Conservation (phyloP, 2,888 invertebrate genomes). For the Drosophila atripex region DNA sequence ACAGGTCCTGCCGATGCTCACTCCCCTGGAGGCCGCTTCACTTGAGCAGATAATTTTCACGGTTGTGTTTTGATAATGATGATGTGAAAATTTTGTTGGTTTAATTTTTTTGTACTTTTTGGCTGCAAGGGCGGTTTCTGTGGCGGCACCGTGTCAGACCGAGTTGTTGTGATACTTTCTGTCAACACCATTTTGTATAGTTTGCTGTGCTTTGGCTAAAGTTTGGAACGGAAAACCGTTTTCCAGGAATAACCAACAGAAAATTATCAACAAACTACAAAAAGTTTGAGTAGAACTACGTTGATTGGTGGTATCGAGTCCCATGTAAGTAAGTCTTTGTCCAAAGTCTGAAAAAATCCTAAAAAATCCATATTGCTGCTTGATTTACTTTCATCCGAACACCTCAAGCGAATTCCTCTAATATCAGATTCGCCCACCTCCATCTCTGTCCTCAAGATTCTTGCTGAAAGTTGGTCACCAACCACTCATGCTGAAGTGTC, state of each 20-base stretch:
- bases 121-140: conserved; percentile 2
- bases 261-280: conserved; percentile 55
- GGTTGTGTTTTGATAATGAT: conserved; percentile 75
- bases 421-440: conserved; percentile 4
- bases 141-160: conserved; percentile 17
- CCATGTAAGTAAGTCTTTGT: background rate
- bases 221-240: background rate
- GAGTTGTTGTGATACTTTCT: conserved; percentile 33
- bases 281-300: background rate
- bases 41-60: conserved; percentile 78
- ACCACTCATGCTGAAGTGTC: conserved; percentile 18
- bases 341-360: background rate
- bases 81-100: conserved; percentile 71
- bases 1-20: conserved; percentile 44
- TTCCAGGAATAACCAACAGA: conserved; percentile 61
- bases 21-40: conserved; percentile 54
- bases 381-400: background rate
- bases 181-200: conserved; percentile 25
- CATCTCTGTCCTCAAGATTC: background rate
- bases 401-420: background rate
- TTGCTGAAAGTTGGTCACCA: conserved; percentile 34
- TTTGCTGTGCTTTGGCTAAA: conserved; percentile 10
- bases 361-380: background rate
- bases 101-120: conserved; percentile 22
- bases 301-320: background rate